Evolutionary conservation across 2,113 vertebrate genomes (phyloP), one percentile per base, ranked within the genome.

Genomic region (Oophaga pumilio): DNA sequence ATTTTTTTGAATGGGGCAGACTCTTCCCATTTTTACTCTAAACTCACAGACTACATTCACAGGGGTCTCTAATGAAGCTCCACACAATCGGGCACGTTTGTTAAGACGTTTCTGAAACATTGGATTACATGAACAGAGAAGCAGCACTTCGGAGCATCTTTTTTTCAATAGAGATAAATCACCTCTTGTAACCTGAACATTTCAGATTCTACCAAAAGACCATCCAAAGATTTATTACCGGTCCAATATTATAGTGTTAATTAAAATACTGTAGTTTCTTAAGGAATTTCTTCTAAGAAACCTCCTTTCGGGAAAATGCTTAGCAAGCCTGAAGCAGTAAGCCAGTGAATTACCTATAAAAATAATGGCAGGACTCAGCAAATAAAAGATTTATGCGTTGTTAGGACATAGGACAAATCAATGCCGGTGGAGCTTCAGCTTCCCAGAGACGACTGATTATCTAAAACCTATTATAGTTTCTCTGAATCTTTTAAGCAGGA

Each of bases 381-480:
- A 62, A 18, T 43, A 28, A 82, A 82, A 43, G 57, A 33, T 82
- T 64, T 82, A 64, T 82, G 24, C 28, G 49, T 49, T 82, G 79
- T 64, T 2, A 82, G 18, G 79, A 6, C 78, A 62, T 6, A 59
- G 78, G 26, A 81, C 56, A 62, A 57, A 60, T 12, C 26, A 43
- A 18, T 13, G 28, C 78, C 57, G 12, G 14, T 13, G 49, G 76
- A 43, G 53, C 24, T 57, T 43, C 22, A 43, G 79, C 59, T 33
- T 64, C 17, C 33, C 33, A 14, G 10, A 43, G 79, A 64, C 26
- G 64, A 81, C 49, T n/a, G 59, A 81, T 64, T 64, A 64, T 49
- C 22, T 62, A 64, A 49, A 81, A 60, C 79, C 59, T 5, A 81
- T 81, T 62, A 43, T 33, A 64, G 18, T 43, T 43, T 43, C 22